Base-by-base conservation (phyloP, 2,113 vertebrate genomes). In the Lagenorhynchus albirostris region DNA sequence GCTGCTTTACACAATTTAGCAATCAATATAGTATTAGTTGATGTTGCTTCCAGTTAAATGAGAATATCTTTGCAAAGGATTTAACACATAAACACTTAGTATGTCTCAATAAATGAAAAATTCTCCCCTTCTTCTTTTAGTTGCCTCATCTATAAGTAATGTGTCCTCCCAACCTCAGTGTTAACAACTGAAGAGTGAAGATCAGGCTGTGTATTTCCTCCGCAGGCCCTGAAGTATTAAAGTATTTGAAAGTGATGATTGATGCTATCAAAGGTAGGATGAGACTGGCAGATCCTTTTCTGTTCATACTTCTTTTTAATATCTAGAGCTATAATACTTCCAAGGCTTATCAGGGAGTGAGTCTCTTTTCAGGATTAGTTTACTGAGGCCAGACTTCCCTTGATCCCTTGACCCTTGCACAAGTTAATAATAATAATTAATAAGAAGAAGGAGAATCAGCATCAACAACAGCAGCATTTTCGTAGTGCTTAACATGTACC, bases 381-480 rank as follows among this genome's bases (percentile, higher is more conserved):
- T 38, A 86, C 67, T 25, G n/a, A 63, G 8, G n/a, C 36, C 70
- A 95, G 14, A 70, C 14, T 20, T 89, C 33, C 31, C n/a, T 26
- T n/a, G 33, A 23, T 14, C 17, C 63, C 63, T 38, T 47, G 33
- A 71, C 33, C 20, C 36, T 77, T 81, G 41, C 38, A 41, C 38
- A 84, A 73, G 21, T 81, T 10, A 86, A 18, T 6, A 53, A 2
- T 17, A 71, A 31, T 62, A 68, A 58, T 47, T 53, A 53, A 53
- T 6, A 63, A 71, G 0, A 60, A 6, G 0, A 25, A 17, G 38
- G 23, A 62, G 0, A 36, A 9, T 0, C 17, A 25, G 33, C 21
- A 21, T 11, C 2, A 79, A 20, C 1, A 86, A 21, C 11, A 77
- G 13, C 14, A 67, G 14, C 14, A 87, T 26, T 67, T 74, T n/a